Evolutionary conservation across 2,888 invertebrate species (phyloP).

Genomic region (Xanthorhoe spadicearia): DNA sequence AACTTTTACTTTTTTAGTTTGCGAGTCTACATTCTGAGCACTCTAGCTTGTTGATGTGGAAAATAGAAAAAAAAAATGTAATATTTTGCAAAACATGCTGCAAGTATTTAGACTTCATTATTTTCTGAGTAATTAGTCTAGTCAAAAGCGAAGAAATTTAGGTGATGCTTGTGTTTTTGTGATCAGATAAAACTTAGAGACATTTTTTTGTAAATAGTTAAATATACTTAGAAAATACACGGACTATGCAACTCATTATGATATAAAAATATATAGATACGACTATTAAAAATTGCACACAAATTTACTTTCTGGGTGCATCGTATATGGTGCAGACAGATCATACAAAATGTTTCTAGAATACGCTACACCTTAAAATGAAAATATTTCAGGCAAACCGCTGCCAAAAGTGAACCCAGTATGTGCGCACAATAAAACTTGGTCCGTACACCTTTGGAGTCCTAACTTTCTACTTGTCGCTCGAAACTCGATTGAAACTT

Average conservation of each 20-base stretch:
- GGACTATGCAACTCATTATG: no score
- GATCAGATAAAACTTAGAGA: no score
- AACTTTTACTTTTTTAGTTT: slow-evolving; percentile 33
- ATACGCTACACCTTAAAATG: slow-evolving; percentile 5
- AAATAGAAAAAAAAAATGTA: background rate
- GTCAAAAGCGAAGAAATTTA: no score
- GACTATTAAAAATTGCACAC: background rate
- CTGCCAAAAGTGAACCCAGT: slow-evolving; percentile 34
- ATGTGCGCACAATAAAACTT: slow-evolving; percentile 43
- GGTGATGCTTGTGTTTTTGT: no score
- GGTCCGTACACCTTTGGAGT: slow-evolving; percentile 39
- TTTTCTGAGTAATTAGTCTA: no score
- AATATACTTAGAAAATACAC: no score
- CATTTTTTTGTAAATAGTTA: no score
- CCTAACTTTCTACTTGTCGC: slow-evolving; percentile 43
- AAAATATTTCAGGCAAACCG: slow-evolving; percentile 32
- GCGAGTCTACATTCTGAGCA: slow-evolving; percentile 15
- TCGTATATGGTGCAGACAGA: background rate
- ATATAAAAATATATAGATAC: background rate
- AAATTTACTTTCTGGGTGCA: background rate
- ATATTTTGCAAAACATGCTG: background rate
- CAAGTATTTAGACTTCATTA: background rate
- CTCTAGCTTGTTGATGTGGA: slow-evolving; percentile 18
- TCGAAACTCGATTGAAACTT: slow-evolving; percentile 46
- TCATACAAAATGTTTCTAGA: background rate